phyloP scores from a whole-genome alignment of 2,888 invertebrate species.

The Ceriagrion tenellum region DNA sequence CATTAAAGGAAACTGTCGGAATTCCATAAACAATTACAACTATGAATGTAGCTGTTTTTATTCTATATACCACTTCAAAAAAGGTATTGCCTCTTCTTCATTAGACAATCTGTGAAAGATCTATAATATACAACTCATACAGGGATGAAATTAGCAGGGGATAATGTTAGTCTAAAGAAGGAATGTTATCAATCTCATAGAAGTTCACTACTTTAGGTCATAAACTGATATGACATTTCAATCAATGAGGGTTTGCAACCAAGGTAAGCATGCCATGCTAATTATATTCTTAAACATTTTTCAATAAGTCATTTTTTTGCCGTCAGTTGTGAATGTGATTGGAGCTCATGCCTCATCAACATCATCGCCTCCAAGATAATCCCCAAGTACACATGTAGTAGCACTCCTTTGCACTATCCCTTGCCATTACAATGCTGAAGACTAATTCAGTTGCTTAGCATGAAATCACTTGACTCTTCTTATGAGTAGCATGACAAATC shows the following conservation, averaged over 20 bases:
- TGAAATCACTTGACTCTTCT: constrained; percentile 12
- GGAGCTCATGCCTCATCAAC: background rate
- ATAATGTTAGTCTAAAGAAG: no score
- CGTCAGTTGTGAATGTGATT: background rate
- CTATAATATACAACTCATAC: no score
- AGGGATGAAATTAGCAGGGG: no score
- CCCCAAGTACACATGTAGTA: background rate
- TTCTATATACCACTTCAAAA: no score
- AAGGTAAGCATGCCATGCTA: background rate
- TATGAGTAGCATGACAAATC: constrained; percentile 47
- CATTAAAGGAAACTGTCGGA: no score
- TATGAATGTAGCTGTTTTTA: no score
- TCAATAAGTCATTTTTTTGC: background rate
- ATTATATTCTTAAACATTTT: background rate
- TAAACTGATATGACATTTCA: background rate
- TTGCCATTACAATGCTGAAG: constrained; percentile 28
- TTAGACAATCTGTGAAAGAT: no score
- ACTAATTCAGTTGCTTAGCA: constrained; percentile 44
- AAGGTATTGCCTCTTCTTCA: no score
- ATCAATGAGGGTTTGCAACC: background rate
- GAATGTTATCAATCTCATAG: no score
- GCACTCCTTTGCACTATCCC: background rate
- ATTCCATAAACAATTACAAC: no score
- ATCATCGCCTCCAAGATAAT: background rate
- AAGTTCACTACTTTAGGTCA: background rate